A percentile compares a stretch with the other conserved stretches of the same genome.
Evolutionary conservation across 2,113 vertebrate genomes (phyloP).

Genomic region (Oreochromis niloticus): DNA sequence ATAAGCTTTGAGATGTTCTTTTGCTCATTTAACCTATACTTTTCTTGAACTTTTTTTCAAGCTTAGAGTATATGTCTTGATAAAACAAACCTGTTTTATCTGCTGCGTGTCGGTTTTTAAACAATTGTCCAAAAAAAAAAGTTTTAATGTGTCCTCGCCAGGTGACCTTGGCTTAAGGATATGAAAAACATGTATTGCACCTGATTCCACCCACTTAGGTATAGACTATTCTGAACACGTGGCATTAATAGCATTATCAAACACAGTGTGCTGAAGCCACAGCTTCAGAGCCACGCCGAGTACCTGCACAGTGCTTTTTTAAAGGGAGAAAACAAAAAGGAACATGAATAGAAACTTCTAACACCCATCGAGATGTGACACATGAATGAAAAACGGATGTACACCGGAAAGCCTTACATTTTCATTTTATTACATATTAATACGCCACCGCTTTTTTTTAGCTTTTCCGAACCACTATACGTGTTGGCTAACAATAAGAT

Average conservation of each 20-base stretch:
- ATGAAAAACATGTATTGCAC: neutral
- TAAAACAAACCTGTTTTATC: neutral
- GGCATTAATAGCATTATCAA: slow-evolving; percentile 13
- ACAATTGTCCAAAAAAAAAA: neutral
- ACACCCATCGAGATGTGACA: neutral
- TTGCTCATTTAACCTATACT: neutral
- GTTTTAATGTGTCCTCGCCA: neutral
- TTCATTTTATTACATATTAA: neutral
- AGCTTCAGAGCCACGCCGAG: neutral
- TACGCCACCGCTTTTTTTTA: neutral
- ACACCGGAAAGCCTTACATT: neutral
- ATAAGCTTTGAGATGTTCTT: neutral
- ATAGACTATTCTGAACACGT: slow-evolving; percentile 41
- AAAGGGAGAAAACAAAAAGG: neutral
- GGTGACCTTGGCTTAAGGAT: neutral
- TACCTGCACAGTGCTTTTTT: neutral
- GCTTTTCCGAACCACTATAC: neutral
- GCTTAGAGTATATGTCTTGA: neutral
- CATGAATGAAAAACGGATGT: neutral
- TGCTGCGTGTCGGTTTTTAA: neutral
- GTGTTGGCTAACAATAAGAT: neutral
- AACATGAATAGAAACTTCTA: neutral
- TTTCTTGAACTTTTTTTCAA: neutral
- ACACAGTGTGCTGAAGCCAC: neutral
- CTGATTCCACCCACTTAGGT: neutral